These are phyloP conservation scores for Callorhinus ursinus DNA, from an alignment of 2,113 vertebrate genomes.

Conservation along the genomic window DNA sequence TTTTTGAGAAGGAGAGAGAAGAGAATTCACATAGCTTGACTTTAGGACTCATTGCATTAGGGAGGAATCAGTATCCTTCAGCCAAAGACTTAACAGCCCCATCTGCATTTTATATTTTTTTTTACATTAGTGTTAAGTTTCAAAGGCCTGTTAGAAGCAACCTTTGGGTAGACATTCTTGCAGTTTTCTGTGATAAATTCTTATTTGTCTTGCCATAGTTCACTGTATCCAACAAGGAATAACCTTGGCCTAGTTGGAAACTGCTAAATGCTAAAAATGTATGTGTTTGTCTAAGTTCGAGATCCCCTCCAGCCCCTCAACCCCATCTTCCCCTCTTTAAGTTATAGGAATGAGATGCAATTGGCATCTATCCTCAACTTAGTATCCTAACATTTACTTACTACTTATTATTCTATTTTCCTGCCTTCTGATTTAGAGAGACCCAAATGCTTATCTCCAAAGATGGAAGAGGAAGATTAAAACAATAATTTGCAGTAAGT, in stretches of 20 bases:
- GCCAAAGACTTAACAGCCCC: not conserved
- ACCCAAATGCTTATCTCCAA: not conserved
- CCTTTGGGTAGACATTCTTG: slow-evolving; percentile 33
- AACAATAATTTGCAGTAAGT: slow-evolving; percentile 20
- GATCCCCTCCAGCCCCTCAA: not conserved
- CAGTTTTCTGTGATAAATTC: slow-evolving; percentile 50
- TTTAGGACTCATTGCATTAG: not conserved
- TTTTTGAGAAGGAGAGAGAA: not conserved
- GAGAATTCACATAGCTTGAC: not conserved
- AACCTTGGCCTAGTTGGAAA: not conserved
- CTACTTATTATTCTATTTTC: slow-evolving; percentile 30
- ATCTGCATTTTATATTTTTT: not conserved
- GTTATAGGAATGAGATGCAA: not conserved
- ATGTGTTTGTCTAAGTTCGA: not conserved
- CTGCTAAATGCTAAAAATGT: not conserved
- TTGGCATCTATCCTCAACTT: not conserved
- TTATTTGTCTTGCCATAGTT: slow-evolving; percentile 42
- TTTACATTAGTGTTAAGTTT: not conserved
- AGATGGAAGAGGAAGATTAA: slow-evolving; percentile 42
- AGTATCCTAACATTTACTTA: not conserved
- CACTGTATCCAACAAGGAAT: not conserved
- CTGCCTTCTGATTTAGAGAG: slow-evolving; percentile 37
- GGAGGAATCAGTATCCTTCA: not conserved
- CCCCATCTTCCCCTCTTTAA: not conserved
- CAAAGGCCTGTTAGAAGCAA: slow-evolving; percentile 20